Percentiles rank a stretch among this genome's conserved stretches.
Conservation (phyloP, 1,140 invertebrate genomes). For the Meloidogyne floridensis region DNA sequence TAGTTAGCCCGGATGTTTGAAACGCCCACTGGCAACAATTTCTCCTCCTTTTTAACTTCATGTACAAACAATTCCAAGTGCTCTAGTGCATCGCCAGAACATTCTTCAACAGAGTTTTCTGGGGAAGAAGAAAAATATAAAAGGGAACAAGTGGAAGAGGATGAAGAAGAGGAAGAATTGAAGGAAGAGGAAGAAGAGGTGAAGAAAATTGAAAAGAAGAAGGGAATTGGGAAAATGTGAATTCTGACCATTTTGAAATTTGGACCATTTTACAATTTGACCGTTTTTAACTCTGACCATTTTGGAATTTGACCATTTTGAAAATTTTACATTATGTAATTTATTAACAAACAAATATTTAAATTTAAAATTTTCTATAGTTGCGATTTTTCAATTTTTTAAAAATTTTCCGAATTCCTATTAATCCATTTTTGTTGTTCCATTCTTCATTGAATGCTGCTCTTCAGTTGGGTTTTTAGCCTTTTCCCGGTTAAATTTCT, state of each 20-base stretch:
- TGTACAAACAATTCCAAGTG: background rate
- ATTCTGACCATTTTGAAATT: too few relatives aligned
- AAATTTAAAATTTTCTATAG: background rate
- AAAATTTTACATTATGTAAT: too few relatives aligned
- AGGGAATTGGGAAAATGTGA: background rate
- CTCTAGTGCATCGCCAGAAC: background rate
- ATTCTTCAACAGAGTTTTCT: background rate
- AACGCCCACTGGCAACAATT: background rate
- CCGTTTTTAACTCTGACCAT: too few relatives aligned
- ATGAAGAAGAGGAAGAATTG: slow-evolving; percentile 17
- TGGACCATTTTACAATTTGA: too few relatives aligned
- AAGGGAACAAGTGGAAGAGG: background rate
- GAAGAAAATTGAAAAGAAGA: background rate
- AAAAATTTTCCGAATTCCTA: too few relatives aligned
- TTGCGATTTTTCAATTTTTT: background rate
- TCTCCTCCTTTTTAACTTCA: background rate
- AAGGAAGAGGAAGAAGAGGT: background rate
- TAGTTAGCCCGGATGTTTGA: slow-evolving; percentile 25
- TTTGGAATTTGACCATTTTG: too few relatives aligned
- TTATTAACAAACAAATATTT: too few relatives aligned
- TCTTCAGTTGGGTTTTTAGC: slow-evolving; percentile 18
- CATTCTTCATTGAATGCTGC: background rate
- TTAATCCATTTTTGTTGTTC: background rate
- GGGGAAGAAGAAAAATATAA: slow-evolving; percentile 14
- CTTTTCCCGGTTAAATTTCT: slow-evolving; percentile 61